Conservation (phyloP, 2,888 invertebrate genomes). For the Panorpa germanica region DNA sequence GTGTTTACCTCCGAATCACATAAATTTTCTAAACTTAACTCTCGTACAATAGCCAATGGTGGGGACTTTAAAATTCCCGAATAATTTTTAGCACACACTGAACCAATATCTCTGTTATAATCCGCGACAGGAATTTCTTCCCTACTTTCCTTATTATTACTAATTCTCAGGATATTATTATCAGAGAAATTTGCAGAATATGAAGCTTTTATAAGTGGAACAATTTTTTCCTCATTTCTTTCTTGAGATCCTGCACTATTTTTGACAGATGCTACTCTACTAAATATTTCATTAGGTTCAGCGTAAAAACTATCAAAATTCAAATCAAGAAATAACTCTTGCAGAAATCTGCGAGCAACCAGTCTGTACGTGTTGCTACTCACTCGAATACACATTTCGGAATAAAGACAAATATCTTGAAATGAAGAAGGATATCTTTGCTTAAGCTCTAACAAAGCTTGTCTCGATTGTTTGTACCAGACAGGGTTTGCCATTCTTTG, state of each 20-base stretch:
- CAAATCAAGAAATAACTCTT: conserved; percentile 82
- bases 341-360: conserved; percentile 68
- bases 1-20: conserved; percentile 16
- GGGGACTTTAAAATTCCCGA: conserved; percentile 23
- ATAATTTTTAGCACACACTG: too few relatives aligned
- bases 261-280: too few relatives aligned
- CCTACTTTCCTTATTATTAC: too few relatives aligned
- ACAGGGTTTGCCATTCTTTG: conserved; percentile 63
- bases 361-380: conserved; percentile 66
- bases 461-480: conserved; percentile 61
- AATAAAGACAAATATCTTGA: conserved; percentile 80
- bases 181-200: too few relatives aligned
- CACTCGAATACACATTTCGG: conserved; percentile 69
- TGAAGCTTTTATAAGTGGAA: too few relatives aligned
- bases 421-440: conserved; percentile 54
- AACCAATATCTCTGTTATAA: neutral
- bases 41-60: conserved; percentile 26
- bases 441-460: conserved; percentile 55
- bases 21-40: conserved; percentile 27
- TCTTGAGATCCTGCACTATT: too few relatives aligned
- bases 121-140: neutral
- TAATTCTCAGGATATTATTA: too few relatives aligned
- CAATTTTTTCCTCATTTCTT: too few relatives aligned
- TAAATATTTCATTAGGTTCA: conserved; percentile 30
- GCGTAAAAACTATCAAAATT: conserved; percentile 42